Evolutionary conservation across 2,888 invertebrate genomes (phyloP), one percentile per base, ranked within the genome.

Genomic region (Andrena dorsata): DNA sequence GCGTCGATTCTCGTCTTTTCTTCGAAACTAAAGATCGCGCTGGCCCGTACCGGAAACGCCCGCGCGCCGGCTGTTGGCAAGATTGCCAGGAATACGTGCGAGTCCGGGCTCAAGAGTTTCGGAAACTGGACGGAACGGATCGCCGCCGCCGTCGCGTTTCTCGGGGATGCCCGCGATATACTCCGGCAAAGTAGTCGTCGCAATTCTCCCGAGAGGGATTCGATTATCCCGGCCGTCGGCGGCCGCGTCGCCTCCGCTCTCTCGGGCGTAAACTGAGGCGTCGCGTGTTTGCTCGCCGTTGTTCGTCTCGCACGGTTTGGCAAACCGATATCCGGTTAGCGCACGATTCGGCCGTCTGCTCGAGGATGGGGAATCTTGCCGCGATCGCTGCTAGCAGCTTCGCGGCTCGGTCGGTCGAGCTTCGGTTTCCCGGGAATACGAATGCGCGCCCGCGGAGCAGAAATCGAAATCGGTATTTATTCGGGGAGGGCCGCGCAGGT

Each of bases 11-110:
- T n/a, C 26, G 4, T n/a, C 35, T 26, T 51, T 49, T 78, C 83
- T 78, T 73, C 4, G 41, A 5, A 65, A 82, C 6, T 66, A 65
- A 76, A 85, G 82, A 79, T 87, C 73, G 28, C 71, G 68, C 73
- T 58, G 51, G 56, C 23, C 26, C 51, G 51, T 26, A 6, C 49
- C 61, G 63, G 68, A 78, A 81, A 26, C 68, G 32, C 35, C 35
- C 2, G 16, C 26, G 30, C 51, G 23, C 83, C 82, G 73, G 71
- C 77, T 76, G 82, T 60, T 32, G 49, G 23, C 63, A 23, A 20
- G 30, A 20, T 20, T 6, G 7, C 7, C 8, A 56, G 13, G 20
- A 26, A 41, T 28, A 10, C 70, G 26, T 49, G 16, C 28, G 23
- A 28, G 60, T 49, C 65, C 32, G 20, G 53, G 30, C 32, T 30